phyloP scores from a whole-genome alignment of 2,113 vertebrate genomes.

The Mystacornis crossleyi region DNA sequence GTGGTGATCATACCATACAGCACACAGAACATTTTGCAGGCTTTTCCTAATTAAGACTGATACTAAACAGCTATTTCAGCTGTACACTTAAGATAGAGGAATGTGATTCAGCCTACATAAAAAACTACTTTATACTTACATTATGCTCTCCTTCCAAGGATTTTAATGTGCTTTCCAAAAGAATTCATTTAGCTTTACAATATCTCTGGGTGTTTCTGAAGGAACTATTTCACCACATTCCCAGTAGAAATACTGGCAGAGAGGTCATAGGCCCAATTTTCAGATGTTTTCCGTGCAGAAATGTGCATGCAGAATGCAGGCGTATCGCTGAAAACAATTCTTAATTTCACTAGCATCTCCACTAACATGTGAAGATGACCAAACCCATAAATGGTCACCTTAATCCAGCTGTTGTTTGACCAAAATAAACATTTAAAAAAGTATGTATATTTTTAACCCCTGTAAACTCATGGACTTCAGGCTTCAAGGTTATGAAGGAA shows the following conservation, averaged over 20 bases:
- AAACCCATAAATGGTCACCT: neutral
- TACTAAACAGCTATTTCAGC: slow-evolving; percentile 13
- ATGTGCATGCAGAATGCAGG: neutral
- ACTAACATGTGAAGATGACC: neutral
- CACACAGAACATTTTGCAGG: neutral
- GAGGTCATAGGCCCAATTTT: neutral
- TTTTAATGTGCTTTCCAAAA: neutral
- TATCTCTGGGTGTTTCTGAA: neutral
- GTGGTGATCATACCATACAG: neutral
- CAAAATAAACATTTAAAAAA: neutral
- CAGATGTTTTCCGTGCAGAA: neutral
- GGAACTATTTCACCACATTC: neutral
- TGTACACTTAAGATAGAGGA: neutral
- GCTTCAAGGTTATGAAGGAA: neutral
- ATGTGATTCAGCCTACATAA: neutral
- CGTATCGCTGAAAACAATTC: neutral
- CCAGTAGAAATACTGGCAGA: neutral
- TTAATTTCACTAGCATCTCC: neutral
- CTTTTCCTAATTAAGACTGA: neutral
- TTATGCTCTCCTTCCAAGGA: neutral
- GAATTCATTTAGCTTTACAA: neutral
- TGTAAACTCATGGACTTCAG: neutral
- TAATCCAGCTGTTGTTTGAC: neutral
- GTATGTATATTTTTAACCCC: neutral
- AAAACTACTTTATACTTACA: neutral